Percentiles rank a stretch among this genome's conserved stretches.
Evolutionary conservation across 2,888 invertebrate species (phyloP).

Genomic region (Thysanoteuthis rhombus): DNA sequence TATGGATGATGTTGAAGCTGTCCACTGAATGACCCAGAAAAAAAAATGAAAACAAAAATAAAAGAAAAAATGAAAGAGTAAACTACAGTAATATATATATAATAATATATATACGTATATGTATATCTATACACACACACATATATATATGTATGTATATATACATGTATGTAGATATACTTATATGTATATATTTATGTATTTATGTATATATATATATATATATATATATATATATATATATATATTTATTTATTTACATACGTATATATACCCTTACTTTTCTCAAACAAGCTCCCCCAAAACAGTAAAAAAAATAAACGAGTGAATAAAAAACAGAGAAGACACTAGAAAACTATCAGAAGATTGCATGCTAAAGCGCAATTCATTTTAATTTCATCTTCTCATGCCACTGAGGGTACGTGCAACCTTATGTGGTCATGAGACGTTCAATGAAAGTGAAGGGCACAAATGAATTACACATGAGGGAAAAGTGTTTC

Average conservation of each 20-base stretch:
- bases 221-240: not conserved
- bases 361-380: not conserved
- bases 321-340: not conserved
- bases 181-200: not conserved
- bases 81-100: not conserved
- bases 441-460: not conserved
- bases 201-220: not conserved
- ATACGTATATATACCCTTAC: too few species aligned
- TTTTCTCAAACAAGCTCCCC: not conserved
- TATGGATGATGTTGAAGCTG: too few species aligned
- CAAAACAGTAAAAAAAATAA: too few species aligned
- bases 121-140: not conserved
- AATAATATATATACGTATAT: not conserved
- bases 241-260: too few species aligned
- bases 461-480: not conserved
- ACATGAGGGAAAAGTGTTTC: not conserved
- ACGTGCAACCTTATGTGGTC: not conserved
- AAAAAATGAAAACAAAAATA: too few species aligned
- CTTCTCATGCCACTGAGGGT: not conserved
- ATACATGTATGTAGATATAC: not conserved
- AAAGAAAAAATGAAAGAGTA: too few species aligned
- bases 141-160: not conserved
- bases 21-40: too few species aligned
- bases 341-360: not conserved
- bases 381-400: constrained; percentile 12